A percentile compares a stretch with the other conserved stretches of the same genome.
Conservation (phyloP, 2,113 vertebrate species). For the Malurus alboscapulatus region DNA sequence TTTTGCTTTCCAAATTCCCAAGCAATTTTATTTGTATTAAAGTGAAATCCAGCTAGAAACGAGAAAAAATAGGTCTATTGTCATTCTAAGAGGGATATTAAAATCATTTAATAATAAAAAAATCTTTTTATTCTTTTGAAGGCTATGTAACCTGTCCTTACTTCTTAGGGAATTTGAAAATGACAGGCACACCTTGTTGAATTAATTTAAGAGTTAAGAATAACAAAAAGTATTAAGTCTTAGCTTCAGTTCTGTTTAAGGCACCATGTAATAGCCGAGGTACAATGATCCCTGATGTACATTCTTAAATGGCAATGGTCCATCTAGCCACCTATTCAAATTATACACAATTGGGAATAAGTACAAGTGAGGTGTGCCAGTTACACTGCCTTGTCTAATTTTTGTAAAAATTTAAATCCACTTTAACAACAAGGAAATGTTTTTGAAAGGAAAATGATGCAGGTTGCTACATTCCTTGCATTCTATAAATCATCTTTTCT, state of each 20-base stretch:
- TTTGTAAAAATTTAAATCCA: conserved; percentile 77
- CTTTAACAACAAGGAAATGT: conserved; percentile 78
- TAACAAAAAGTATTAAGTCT: conserved; percentile 79
- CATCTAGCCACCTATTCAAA: conserved; percentile 83
- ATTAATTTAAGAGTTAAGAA: conserved; percentile 74
- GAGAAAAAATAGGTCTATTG: conserved; percentile 74
- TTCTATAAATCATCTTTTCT: conserved; percentile 80
- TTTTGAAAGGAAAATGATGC: conserved; percentile 77
- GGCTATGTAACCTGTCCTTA: conserved; percentile 76
- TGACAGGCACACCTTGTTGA: conserved; percentile 81
- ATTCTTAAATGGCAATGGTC: conserved; percentile 86
- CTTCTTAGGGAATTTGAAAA: conserved; percentile 73
- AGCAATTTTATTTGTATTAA: conserved; percentile 76
- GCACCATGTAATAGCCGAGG: conserved; percentile 88
- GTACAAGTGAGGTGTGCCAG: conserved; percentile 81
- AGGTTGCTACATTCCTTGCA: conserved; percentile 86
- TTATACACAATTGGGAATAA: conserved; percentile 77
- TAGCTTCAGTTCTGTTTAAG: conserved; percentile 87
- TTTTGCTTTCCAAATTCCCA: conserved; percentile 70
- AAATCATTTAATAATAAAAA: conserved; percentile 68
- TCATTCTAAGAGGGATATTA: conserved; percentile 74
- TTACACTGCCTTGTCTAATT: conserved; percentile 81
- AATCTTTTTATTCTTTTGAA: conserved; percentile 72
- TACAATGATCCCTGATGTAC: conserved; percentile 88
- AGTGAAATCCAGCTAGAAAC: conserved; percentile 76